phyloP scores from a whole-genome alignment of 2,113 vertebrate species.

The Piaya cayana region DNA sequence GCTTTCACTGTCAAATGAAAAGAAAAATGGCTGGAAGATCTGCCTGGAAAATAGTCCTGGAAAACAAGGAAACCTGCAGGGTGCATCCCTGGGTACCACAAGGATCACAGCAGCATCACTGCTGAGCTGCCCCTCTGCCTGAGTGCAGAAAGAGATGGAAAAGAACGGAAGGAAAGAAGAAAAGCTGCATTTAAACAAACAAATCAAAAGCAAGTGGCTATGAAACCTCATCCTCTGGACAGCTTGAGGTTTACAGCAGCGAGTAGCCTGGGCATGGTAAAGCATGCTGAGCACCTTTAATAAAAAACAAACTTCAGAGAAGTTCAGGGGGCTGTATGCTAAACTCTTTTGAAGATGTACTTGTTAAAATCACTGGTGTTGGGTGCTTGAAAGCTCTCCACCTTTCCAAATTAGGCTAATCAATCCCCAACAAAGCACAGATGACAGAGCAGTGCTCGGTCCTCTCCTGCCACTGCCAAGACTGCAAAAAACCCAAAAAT shows the following conservation, averaged over 20 bases:
- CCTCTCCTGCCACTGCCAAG: neutral
- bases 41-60: neutral
- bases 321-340: neutral
- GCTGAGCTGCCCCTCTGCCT: neutral
- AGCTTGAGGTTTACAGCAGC: neutral
- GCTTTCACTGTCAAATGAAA: neutral
- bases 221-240: neutral
- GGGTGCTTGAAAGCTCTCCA: neutral
- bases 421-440: fast-evolving
- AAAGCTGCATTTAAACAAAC: neutral
- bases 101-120: neutral
- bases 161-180: neutral
- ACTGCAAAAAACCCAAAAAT: neutral
- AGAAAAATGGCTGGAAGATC: neutral
- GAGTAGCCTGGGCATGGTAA: neutral
- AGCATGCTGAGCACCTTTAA: neutral
- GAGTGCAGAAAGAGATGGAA: neutral
- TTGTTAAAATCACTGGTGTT: neutral
- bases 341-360: neutral
- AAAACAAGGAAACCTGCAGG: neutral
- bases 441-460: neutral
- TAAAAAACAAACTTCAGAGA: neutral
- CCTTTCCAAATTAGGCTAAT: neutral
- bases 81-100: neutral
- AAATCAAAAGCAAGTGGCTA: neutral